Evolutionary conservation across 2,888 invertebrate species (phyloP).

Genomic region (Hymenopus coronatus): DNA sequence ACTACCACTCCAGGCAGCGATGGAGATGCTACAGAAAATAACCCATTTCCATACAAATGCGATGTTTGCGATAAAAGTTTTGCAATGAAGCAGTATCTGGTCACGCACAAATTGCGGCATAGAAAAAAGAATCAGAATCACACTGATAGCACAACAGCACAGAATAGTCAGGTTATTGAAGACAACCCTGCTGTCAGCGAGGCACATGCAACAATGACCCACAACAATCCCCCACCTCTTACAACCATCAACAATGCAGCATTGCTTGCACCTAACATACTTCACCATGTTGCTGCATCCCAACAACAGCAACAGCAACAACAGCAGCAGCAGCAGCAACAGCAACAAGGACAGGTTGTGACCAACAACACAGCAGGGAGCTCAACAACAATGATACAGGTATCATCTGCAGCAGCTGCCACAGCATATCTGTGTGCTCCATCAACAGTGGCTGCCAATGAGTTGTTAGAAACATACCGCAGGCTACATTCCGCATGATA

Average conservation of each 20-base stretch:
- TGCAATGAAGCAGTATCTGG: constrained; percentile 60
- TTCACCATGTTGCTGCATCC: constrained; percentile 29
- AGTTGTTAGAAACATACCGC: constrained; percentile 33
- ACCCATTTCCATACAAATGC: constrained; percentile 52
- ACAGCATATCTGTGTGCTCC: constrained; percentile 32
- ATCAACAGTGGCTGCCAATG: constrained; percentile 25
- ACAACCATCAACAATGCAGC: constrained; percentile 34
- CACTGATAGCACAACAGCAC: not conserved
- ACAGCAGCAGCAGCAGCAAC: not conserved
- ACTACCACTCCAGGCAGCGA: constrained; percentile 3
- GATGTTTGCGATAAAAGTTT: constrained; percentile 58
- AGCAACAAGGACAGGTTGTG: not conserved
- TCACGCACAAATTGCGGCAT: constrained; percentile 58
- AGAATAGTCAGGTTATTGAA: not conserved
- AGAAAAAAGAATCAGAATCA: constrained; percentile 22
- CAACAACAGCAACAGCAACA: not conserved
- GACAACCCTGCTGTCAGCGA: constrained; percentile 5
- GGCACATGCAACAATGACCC: constrained; percentile 13
- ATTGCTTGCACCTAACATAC: constrained; percentile 30
- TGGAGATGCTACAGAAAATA: constrained; percentile 19
- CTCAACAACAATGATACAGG: constrained; percentile 29
- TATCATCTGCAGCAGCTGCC: constrained; percentile 26
- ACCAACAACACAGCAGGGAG: constrained; percentile 4
- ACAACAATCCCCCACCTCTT: constrained; percentile 26
- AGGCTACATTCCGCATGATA: constrained; percentile 33